phyloP scores from a whole-genome alignment of 2,113 vertebrate genomes.

The Aptenodytes forsteri region DNA sequence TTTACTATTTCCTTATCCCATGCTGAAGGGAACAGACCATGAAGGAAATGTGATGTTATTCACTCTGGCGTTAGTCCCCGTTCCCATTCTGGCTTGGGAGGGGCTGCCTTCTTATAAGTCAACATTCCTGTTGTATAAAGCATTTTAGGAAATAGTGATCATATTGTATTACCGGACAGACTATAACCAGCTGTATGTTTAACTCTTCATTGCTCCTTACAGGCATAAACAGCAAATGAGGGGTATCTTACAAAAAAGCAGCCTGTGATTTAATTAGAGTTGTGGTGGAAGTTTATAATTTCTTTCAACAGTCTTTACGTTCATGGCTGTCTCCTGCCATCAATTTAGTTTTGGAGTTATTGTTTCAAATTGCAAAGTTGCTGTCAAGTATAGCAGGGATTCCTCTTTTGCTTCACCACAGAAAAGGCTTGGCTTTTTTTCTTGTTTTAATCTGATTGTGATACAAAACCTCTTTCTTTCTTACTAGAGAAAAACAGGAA shows the following conservation, averaged over 20 bases:
- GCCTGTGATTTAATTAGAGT: not conserved
- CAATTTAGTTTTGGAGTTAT: not conserved
- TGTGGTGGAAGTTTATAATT: not conserved
- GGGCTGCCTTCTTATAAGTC: not conserved
- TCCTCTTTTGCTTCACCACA: conserved; percentile 53
- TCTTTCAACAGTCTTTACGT: not conserved
- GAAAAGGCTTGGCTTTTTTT: conserved; percentile 33
- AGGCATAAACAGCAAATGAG: not conserved
- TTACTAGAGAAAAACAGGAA: conserved; percentile 78
- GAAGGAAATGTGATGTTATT: conserved; percentile 11
- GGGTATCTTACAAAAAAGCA: not conserved
- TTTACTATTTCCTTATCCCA: not conserved
- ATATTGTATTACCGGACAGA: not conserved
- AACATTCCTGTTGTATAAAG: not conserved
- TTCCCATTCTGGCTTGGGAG: conserved; percentile 28
- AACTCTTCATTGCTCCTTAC: not conserved
- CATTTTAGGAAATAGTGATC: conserved; percentile 1
- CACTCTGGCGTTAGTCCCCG: not conserved
- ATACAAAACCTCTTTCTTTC: conserved; percentile 58
- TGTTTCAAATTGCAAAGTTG: not conserved
- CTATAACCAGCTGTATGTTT: not conserved
- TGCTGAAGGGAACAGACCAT: not conserved
- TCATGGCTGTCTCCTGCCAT: not conserved
- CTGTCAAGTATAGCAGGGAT: conserved; percentile 14
- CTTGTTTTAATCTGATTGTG: conserved; percentile 57